These are phyloP conservation scores for Chlorocebus sabaeus DNA, from an alignment of 2,113 vertebrate species.

Conservation along the genomic window DNA sequence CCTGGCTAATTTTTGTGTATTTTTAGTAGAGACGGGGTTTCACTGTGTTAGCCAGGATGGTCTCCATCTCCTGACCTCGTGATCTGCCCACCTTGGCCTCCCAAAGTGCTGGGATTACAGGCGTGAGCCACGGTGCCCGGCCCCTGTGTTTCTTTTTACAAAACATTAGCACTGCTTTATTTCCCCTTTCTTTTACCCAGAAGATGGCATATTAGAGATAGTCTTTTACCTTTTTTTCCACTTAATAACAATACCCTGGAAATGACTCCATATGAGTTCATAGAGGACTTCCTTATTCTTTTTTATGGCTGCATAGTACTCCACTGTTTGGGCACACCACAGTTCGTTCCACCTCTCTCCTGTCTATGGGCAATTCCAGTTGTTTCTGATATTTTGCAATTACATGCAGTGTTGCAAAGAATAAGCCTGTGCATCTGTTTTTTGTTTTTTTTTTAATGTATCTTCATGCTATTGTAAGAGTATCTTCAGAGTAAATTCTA, in stretches of 20 bases:
- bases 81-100: too few species aligned
- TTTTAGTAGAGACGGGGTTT: too few species aligned
- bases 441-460: too few species aligned
- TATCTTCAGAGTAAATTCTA: background rate
- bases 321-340: fast-evolving
- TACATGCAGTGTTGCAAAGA: background rate
- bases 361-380: fast-evolving
- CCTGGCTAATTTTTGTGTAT: too few species aligned
- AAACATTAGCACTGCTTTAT: background rate
- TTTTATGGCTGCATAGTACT: background rate
- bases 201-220: background rate
- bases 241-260: background rate
- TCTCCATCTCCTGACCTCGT: too few species aligned
- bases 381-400: background rate
- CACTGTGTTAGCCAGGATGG: too few species aligned
- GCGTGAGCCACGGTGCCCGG: fast-evolving
- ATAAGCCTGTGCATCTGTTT: background rate
- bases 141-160: background rate
- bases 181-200: background rate
- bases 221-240: background rate
- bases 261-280: background rate
- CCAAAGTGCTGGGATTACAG: too few species aligned
- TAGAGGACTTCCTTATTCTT: background rate
- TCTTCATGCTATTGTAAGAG: fast-evolving
- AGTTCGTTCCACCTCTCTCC: background rate